phyloP scores from a whole-genome alignment of 1,140 invertebrate genomes.

The Cotesia vestalis region DNA sequence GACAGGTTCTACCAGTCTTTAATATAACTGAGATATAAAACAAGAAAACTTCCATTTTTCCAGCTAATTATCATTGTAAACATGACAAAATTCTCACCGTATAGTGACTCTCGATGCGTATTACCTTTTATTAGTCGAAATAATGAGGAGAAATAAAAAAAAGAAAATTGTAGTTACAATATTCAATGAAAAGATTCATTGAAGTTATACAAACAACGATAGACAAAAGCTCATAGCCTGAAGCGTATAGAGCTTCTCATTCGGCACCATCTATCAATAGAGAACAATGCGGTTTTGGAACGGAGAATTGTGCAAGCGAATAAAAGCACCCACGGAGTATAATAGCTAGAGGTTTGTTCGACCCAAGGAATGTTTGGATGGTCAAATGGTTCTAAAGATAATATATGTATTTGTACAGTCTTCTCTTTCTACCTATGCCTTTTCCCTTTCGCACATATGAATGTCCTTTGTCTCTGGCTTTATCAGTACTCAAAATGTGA shows the following conservation, averaged over 20 bases:
- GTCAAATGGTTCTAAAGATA: conserved; percentile 21
- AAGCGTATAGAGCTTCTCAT: conserved; percentile 3
- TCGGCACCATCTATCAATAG: conserved; percentile 35
- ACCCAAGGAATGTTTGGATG: conserved; percentile 37
- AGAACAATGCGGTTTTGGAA: conserved; percentile 23
- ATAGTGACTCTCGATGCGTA: too few relatives aligned
- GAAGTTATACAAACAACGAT: not conserved
- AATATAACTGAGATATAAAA: too few relatives aligned
- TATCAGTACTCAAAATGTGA: not conserved
- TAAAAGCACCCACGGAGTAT: conserved; percentile 36
- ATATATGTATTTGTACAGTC: not conserved
- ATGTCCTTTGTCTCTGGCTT: not conserved
- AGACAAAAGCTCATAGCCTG: conserved; percentile 8
- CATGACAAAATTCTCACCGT: too few relatives aligned
- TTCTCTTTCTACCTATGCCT: conserved; percentile 11
- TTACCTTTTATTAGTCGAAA: too few relatives aligned
- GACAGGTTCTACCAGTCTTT: too few relatives aligned
- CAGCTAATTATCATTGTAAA: too few relatives aligned
- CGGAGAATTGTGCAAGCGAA: conserved; percentile 30
- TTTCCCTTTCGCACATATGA: not conserved
- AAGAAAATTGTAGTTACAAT: conserved; percentile 1
- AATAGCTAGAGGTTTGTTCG: conserved; percentile 35
- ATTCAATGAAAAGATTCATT: conserved; percentile 10
- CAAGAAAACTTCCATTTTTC: too few relatives aligned
- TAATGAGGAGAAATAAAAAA: not conserved